phyloP scores from a whole-genome alignment of 64 coral and sea anemone species.

The Catalaphyllia jardinei region DNA sequence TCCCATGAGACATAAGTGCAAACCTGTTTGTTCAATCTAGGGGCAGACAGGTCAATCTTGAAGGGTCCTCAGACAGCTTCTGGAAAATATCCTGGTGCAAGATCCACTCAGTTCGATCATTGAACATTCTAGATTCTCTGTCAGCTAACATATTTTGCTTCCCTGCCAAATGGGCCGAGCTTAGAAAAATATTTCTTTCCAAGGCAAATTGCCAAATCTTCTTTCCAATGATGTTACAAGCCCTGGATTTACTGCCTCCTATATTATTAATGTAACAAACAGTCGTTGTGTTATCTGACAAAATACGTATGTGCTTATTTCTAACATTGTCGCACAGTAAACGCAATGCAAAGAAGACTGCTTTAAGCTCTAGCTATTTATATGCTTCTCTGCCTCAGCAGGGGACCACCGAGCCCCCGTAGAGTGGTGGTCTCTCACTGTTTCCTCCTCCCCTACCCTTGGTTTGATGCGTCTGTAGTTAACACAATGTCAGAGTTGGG shows the following conservation, averaged over 20 bases:
- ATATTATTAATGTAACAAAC: conserved; percentile 54
- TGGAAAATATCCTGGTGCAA: background rate
- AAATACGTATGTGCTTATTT: background rate
- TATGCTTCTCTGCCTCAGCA: background rate
- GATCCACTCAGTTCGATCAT: conserved; percentile 21
- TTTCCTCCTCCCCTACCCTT: conserved; percentile 40
- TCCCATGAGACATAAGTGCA: background rate
- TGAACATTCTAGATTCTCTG: conserved; percentile 16
- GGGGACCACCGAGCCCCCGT: conserved; percentile 21
- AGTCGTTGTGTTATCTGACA: conserved; percentile 22
- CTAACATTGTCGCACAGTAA: background rate
- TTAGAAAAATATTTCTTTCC: background rate
- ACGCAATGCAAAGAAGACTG: conserved; percentile 28
- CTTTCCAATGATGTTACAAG: background rate
- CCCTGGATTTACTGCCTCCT: conserved; percentile 16
- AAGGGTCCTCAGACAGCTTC: background rate
- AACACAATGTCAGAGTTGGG: background rate
- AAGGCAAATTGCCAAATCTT: conserved; percentile 23
- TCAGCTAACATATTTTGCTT: conserved; percentile 30
- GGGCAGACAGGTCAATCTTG: conserved; percentile 15
- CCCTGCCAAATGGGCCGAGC: conserved; percentile 14
- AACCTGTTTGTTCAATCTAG: conserved; percentile 10
- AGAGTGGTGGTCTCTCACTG: background rate
- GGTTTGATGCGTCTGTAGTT: conserved; percentile 30
- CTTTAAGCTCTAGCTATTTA: conserved; percentile 53